Conservation (phyloP, 2,888 invertebrate genomes). For the Hemithea aestivaria region DNA sequence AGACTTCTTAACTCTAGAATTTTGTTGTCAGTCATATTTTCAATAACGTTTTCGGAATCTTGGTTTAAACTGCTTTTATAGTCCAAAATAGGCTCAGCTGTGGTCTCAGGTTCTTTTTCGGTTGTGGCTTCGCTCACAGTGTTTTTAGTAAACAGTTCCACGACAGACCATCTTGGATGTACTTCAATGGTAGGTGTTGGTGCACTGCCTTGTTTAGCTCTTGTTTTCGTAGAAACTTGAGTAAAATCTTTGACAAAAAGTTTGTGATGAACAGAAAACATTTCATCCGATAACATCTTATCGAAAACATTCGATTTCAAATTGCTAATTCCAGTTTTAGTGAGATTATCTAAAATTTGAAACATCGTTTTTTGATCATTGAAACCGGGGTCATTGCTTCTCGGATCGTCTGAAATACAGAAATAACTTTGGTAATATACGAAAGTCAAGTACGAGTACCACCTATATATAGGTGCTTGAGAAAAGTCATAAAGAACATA, state of each 20-base stretch:
- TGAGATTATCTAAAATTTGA: constrained; percentile 30
- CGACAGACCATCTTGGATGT: constrained; percentile 53
- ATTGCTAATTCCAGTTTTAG: constrained; percentile 32
- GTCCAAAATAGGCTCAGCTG: not conserved
- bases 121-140: constrained; percentile 9
- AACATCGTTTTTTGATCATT: constrained; percentile 30
- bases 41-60: constrained; percentile 6
- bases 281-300: constrained; percentile 59
- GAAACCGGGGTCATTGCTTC: constrained; percentile 19
- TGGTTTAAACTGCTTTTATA: constrained; percentile 1
- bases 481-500: too few species aligned
- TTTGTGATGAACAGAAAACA: constrained; percentile 52
- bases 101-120: not conserved
- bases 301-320: constrained; percentile 54
- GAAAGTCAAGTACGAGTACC: too few species aligned
- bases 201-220: constrained; percentile 32
- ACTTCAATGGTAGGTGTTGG: constrained; percentile 48
- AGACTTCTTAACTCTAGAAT: constrained; percentile 55
- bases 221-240: constrained; percentile 29
- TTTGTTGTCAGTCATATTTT: constrained; percentile 36
- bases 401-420: constrained; percentile 29
- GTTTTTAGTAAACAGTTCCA: constrained; percentile 32
- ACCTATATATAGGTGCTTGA: too few species aligned
- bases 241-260: constrained; percentile 43
- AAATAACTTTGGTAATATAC: not conserved